These are phyloP conservation scores for Littorina saxatilis DNA, from an alignment of 1,140 invertebrate genomes.

Conservation along the genomic window DNA sequence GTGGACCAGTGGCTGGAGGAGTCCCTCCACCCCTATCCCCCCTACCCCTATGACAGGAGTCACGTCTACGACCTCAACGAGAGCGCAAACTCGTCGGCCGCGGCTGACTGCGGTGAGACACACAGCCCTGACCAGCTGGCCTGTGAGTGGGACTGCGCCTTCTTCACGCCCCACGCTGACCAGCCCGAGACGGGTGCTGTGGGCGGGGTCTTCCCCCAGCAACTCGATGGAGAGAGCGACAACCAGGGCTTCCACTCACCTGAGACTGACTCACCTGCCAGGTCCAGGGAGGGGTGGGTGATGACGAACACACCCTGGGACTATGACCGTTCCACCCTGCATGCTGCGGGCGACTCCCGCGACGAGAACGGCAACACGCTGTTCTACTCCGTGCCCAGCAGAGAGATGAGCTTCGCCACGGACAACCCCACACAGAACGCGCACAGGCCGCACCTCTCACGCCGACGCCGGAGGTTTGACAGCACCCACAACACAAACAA, in stretches of 20 bases:
- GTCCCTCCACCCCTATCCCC: background rate
- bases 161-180: conserved; percentile 6
- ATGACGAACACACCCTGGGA: too few relatives aligned
- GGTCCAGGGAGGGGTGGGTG: too few relatives aligned
- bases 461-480: background rate
- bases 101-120: background rate
- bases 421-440: background rate
- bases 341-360: too few relatives aligned
- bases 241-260: background rate
- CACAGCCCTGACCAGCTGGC: background rate
- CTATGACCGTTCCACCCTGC: too few relatives aligned
- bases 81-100: conserved; percentile 22
- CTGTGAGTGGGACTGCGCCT: background rate
- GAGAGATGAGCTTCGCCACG: too few relatives aligned
- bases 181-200: background rate
- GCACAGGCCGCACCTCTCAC: background rate
- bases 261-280: too few relatives aligned
- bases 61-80: conserved; percentile 4
- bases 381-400: background rate
- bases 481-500: conserved; percentile 27
- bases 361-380: background rate
- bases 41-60: background rate
- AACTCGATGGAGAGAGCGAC: background rate
- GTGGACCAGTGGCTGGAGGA: background rate
- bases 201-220: background rate